Evolutionary conservation across 1,140 invertebrate genomes (phyloP).

Genomic region (Aplysia californica): DNA sequence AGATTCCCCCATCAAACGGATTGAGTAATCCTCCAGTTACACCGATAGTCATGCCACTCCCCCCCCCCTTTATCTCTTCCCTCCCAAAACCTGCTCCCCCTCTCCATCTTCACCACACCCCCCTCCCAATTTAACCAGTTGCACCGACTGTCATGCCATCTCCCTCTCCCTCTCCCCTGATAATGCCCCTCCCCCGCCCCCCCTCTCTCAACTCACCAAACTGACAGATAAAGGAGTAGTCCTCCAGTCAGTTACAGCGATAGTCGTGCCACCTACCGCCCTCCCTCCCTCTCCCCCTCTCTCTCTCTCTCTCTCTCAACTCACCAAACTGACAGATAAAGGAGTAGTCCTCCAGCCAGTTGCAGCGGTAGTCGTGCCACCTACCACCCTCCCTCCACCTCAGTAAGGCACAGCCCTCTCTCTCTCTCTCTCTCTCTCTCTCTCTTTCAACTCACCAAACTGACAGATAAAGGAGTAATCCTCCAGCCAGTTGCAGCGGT

Average conservation of each 20-base stretch:
- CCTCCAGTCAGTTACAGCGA: background rate
- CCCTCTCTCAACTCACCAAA: slow-evolving; percentile 24
- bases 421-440: no score
- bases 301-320: background rate
- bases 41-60: no score
- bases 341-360: slow-evolving; percentile 29
- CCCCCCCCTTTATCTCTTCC: no score
- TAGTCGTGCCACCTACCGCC: background rate
- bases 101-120: background rate
- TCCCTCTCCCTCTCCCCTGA: background rate
- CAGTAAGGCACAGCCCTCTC: slow-evolving; percentile 1
- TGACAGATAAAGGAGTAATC: slow-evolving; percentile 42
- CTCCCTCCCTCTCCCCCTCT: background rate
- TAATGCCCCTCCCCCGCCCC: background rate
- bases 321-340: slow-evolving; percentile 42
- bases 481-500: slow-evolving; percentile 30
- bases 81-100: background rate
- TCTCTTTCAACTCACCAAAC: slow-evolving; percentile 33
- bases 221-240: slow-evolving; percentile 42
- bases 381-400: slow-evolving; percentile 29
- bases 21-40: no score
- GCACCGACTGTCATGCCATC: background rate
- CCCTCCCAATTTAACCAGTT: background rate
- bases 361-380: slow-evolving; percentile 43
- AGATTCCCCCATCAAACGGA: no score